Conservation (phyloP, 2,113 vertebrate genomes). For the Platichthys flesus region DNA sequence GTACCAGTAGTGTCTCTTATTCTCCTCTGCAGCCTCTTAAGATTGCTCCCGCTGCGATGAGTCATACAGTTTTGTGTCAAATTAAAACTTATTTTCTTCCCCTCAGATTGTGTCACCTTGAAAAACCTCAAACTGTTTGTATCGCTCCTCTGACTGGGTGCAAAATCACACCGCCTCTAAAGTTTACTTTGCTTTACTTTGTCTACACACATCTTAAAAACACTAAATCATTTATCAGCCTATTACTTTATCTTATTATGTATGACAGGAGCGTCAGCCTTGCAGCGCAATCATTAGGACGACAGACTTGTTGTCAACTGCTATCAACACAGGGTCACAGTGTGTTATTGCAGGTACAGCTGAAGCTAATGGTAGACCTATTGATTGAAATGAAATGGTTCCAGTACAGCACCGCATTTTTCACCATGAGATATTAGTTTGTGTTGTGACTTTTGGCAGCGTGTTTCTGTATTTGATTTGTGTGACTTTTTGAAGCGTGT, state of each 20-base stretch:
- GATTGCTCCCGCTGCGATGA: background rate
- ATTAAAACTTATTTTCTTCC: background rate
- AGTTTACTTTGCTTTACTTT: no score
- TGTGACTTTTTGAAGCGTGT: no score
- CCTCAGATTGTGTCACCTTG: background rate
- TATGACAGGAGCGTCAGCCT: background rate
- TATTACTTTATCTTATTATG: background rate
- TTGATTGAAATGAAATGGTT: no score
- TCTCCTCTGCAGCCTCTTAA: background rate
- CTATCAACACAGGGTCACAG: no score
- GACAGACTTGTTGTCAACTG: background rate
- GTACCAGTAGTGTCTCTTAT: background rate
- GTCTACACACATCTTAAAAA: background rate
- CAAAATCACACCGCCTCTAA: no score
- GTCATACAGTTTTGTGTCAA: background rate
- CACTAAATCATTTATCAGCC: background rate
- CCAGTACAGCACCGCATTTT: no score
- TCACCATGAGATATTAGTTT: no score
- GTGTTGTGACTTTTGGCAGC: no score
- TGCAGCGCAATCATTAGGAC: background rate
- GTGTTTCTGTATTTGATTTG: no score
- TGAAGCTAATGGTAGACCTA: no score
- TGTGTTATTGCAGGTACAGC: no score
- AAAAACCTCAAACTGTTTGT: background rate
- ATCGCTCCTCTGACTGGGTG: no score